These are phyloP conservation scores for Bujurquina vittata DNA, from an alignment of 2,113 vertebrate genomes.

Conservation along the genomic window DNA sequence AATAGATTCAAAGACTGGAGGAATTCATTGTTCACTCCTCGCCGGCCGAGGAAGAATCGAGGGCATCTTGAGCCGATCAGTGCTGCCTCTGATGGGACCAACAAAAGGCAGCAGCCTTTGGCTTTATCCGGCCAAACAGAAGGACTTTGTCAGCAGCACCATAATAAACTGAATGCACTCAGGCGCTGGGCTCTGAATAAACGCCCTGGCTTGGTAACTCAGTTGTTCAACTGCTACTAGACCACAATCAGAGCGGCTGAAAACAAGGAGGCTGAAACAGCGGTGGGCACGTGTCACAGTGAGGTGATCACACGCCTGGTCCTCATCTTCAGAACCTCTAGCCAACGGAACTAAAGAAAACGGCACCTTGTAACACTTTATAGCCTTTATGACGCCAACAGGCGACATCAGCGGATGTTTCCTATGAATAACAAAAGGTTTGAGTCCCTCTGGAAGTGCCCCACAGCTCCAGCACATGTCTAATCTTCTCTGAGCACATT, in stretches of 20 bases:
- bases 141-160: conserved; percentile 60
- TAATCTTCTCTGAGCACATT: not conserved
- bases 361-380: no score
- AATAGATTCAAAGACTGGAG: conserved; percentile 14
- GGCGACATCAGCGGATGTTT: no score
- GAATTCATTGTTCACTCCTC: conserved; percentile 42
- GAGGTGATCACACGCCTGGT: no score
- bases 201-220: conserved; percentile 61
- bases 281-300: not conserved
- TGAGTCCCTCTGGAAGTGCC: not conserved
- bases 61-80: conserved; percentile 35
- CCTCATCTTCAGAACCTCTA: no score
- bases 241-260: not conserved
- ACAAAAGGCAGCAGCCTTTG: conserved; percentile 52
- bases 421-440: no score
- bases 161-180: conserved; percentile 64
- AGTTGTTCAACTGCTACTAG: conserved; percentile 59
- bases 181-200: conserved; percentile 56
- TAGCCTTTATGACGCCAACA: no score
- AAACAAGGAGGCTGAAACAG: conserved; percentile 6
- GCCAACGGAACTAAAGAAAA: no score
- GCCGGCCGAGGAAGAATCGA: conserved; percentile 8
- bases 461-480: not conserved
- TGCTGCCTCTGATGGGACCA: conserved; percentile 38
- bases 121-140: conserved; percentile 59